phyloP scores from a whole-genome alignment of 2,113 vertebrate genomes.

The Taxidea taxus region DNA sequence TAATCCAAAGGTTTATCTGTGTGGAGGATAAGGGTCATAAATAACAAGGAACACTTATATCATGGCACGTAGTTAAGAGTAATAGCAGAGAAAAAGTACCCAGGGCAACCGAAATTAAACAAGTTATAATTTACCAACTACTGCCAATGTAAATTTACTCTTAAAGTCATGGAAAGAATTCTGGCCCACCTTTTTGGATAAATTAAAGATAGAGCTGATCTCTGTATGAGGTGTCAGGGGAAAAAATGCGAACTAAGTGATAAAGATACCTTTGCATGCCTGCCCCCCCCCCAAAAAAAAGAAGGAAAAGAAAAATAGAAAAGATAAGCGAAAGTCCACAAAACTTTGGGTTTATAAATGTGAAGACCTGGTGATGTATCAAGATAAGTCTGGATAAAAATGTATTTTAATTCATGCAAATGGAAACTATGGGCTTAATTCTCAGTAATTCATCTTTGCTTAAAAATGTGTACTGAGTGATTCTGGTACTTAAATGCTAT shows the following conservation, averaged over 20 bases:
- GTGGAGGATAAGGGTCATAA: not conserved
- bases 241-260: not conserved
- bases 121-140: not conserved
- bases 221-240: not conserved
- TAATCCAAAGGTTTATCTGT: not conserved
- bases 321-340: not conserved
- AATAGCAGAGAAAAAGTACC: not conserved
- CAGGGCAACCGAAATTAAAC: not conserved
- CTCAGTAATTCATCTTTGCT: not conserved
- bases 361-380: not conserved
- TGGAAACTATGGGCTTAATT: not conserved
- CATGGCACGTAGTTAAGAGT: not conserved
- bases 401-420: not conserved
- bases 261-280: not conserved
- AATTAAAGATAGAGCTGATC: not conserved
- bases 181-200: not conserved
- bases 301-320: too few relatives aligned
- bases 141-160: not conserved
- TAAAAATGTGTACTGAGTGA: not conserved
- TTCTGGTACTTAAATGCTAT: not conserved
- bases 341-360: not conserved
- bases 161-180: not conserved
- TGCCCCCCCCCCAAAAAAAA: too few relatives aligned
- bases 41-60: constrained; percentile 18
- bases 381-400: not conserved